Base-by-base conservation (phyloP, 1,140 invertebrate species). In the Agrilus planipennis region DNA sequence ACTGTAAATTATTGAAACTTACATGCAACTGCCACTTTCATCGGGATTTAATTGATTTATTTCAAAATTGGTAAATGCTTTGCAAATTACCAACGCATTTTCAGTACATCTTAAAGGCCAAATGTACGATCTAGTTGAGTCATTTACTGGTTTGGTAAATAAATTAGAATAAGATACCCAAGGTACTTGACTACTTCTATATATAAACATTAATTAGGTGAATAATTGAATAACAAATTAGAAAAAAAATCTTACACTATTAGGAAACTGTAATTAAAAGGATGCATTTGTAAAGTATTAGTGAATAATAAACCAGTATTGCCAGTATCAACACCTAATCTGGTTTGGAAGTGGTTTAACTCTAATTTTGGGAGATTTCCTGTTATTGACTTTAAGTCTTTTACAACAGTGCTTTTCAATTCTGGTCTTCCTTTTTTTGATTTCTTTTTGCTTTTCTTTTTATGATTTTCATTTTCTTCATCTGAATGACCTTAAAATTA, bases 11-110 rank as follows among this genome's bases (percentile, higher is more conserved):
- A 16, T 30, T 20, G 7, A 44, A 45, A 39, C 19, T 47, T 41
- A 50, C 48, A 55, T 52, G 49, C 16, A 40, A 51, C 63, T 55
- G 50, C 54, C 25, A 70, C 65, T 16, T 62, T n/a, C 62, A 14
- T 70, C 64, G 0, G 67, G 67, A 51, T 70, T 61, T 69, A 69
- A 72, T 44, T 65, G 61, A 45, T 54, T 64, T 11, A 70, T 63
- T 39, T 62, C 63, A 47, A 72, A 71, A 0, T 62, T 63, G 39
- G 61, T 57, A 36, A 70, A 70, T 2, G 66, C 35, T 16, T 29
- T 10, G 19, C 36, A 27, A 6, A 38, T 38, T 27, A 17, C 2
- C 25, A 38, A 16, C 7, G 7, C n/a, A 25, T 7, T n/a, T 7
- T 25, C 23, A 7, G n/a, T n/a, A n/a, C n/a, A n/a, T n/a, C n/a